Base-by-base conservation (phyloP, 2,113 vertebrate species). In the Edolisoma coerulescens region DNA sequence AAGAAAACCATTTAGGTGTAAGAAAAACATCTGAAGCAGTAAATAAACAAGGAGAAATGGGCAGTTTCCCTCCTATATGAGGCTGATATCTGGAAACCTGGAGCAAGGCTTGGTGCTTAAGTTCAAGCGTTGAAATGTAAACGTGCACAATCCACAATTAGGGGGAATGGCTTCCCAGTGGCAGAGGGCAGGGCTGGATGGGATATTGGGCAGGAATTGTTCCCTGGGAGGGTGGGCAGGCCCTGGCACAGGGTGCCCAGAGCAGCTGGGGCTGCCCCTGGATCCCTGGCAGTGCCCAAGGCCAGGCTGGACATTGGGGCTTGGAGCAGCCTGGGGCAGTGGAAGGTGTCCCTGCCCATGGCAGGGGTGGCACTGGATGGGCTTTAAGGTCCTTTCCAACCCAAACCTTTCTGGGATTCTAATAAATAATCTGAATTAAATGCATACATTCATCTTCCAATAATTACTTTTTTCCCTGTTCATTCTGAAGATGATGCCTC, bases 281-380 rank as follows among this genome's bases (percentile, higher is more conserved):
- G 61, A 80, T 71, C 85, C 76, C 76, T 88, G 85, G 76, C 24
- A 88, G 50, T 73, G 76, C 4, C 76, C 86, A 35, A 80, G 86
- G 75, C 14, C 86, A 80, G 86, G 14, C 1, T 88, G 57, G 85
- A 6, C 21, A 13, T 0, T 61, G 80, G 74, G 54, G 39, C 64
- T 87, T 1, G 69, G 74, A 79, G 74, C 74, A 78, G 32, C 64
- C 64, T 70, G 65, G 67, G 17, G 10, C 44, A 35, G 14, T 42
- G 67, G 30, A 0, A 71, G 65, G 13, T 21, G 65, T 15, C 75
- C 57, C 85, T 71, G 85, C 16, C 30, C 50, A 33, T 16, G 59
- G 42, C 42, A 1, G 26, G 21, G 41, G 7, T 15, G 49, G 53
- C 0, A 33, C 1, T 0, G 3, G 32, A 2, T 49, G 32, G 3